These are phyloP conservation scores for Monodelphis domestica DNA, from an alignment of 2,797 vertebrate genomes.

Conservation along the genomic window DNA sequence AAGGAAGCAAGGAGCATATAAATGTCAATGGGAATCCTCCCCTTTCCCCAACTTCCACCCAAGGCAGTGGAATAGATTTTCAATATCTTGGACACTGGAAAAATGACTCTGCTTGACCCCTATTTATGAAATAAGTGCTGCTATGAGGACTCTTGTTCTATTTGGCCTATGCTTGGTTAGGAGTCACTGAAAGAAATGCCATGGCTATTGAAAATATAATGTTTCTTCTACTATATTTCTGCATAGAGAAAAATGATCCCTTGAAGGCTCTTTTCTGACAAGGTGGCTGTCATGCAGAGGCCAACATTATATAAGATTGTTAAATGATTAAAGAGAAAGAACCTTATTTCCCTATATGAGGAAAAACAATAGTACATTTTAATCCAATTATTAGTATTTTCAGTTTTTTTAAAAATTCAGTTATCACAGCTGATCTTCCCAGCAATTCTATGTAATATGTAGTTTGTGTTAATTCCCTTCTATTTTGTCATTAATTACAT, in stretches of 20 bases:
- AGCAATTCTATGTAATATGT: not conserved
- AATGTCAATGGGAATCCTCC: not conserved
- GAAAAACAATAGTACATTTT: not conserved
- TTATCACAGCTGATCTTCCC: not conserved
- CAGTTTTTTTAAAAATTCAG: not conserved
- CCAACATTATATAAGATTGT: not conserved
- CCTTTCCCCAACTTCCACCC: not conserved
- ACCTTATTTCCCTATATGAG: not conserved
- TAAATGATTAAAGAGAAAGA: not conserved
- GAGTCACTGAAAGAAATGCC: not conserved
- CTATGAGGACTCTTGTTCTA: not conserved
- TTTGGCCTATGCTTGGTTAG: not conserved
- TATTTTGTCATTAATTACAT: not conserved
- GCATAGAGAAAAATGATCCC: not conserved
- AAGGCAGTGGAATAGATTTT: not conserved
- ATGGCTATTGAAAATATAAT: not conserved
- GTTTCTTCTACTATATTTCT: not conserved
- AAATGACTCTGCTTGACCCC: not conserved
- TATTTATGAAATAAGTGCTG: not conserved
- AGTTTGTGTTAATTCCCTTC: not conserved
- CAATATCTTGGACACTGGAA: not conserved
- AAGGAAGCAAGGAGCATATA: not conserved
- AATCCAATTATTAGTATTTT: not conserved
- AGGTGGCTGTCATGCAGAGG: not conserved
- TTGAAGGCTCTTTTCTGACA: not conserved